phyloP scores from a whole-genome alignment of 1,140 invertebrate species.

The Tribolium castaneum region DNA sequence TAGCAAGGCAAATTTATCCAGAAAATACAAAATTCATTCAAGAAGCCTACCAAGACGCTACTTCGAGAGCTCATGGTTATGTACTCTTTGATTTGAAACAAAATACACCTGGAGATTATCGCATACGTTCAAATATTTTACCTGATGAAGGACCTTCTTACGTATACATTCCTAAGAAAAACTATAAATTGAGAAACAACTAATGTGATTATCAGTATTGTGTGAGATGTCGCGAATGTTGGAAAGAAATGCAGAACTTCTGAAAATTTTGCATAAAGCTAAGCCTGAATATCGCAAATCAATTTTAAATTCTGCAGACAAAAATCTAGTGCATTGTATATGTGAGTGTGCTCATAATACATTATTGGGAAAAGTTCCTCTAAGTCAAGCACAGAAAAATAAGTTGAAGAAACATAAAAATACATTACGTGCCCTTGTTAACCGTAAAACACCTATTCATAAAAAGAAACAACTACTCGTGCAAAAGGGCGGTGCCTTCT shows the following conservation, averaged over 20 bases:
- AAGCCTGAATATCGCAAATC: slow-evolving; percentile 8
- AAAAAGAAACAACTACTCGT: too few relatives aligned
- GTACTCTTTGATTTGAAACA: slow-evolving; percentile 60
- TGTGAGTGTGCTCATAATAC: slow-evolving; percentile 52
- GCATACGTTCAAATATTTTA: slow-evolving; percentile 51
- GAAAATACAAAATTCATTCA: slow-evolving; percentile 62
- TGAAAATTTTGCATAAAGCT: slow-evolving; percentile 32
- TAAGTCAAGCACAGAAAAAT: background rate
- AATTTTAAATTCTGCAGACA: slow-evolving; percentile 43
- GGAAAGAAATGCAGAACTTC: slow-evolving; percentile 16
- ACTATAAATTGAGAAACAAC: background rate
- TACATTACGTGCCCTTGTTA: too few relatives aligned
- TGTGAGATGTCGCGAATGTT: slow-evolving; percentile 10
- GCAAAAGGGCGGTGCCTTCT: too few relatives aligned
- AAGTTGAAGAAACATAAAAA: background rate
- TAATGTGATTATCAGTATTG: background rate
- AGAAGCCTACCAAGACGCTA: slow-evolving; percentile 62
- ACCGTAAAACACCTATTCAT: too few relatives aligned
- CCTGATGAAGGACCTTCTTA: slow-evolving; percentile 15
- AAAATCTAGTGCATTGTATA: slow-evolving; percentile 39
- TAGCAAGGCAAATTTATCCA: slow-evolving; percentile 59
- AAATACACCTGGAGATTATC: slow-evolving; percentile 3
- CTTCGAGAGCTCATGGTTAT: slow-evolving; percentile 58
- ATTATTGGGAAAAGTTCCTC: slow-evolving; percentile 24
- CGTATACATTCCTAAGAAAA: background rate